Evolutionary conservation across 2,113 vertebrate species (phyloP).

Genomic region (Corythornis madagascariensis): DNA sequence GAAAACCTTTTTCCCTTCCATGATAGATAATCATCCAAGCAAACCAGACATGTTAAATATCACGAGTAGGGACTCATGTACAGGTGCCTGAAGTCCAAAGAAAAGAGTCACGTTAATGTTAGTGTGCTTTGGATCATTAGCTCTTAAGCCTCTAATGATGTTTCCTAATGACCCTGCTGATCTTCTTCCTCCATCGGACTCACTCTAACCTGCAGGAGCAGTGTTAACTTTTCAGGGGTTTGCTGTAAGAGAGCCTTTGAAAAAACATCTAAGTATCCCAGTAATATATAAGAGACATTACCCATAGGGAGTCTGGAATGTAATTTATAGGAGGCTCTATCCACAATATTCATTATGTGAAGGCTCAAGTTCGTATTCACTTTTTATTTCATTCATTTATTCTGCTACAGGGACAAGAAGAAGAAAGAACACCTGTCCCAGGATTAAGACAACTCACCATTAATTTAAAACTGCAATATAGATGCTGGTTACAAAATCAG

Average conservation of each 20-base stretch:
- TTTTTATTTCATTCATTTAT: conserved; percentile 52
- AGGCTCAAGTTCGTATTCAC: conserved; percentile 2
- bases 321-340: conserved; percentile 34
- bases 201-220: conserved; percentile 27
- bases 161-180: conserved; percentile 37
- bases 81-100: conserved; percentile 21
- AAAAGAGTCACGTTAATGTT: conserved; percentile 45
- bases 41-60: neutral
- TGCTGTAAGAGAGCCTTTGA: neutral
- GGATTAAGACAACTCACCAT: neutral
- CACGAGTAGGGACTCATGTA: neutral
- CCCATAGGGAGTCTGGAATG: neutral
- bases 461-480: conserved; percentile 16
- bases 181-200: conserved; percentile 45
- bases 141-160: conserved; percentile 55
- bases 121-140: conserved; percentile 63
- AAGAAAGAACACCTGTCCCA: conserved; percentile 10
- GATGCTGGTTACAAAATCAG: neutral
- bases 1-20: neutral
- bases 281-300: conserved; percentile 21
- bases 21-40: neutral
- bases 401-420: neutral
- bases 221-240: conserved; percentile 9
- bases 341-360: conserved; percentile 8
- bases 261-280: neutral